Evolutionary conservation across 2,113 vertebrate genomes (phyloP).

Genomic region (Epinephelus lanceolatus): DNA sequence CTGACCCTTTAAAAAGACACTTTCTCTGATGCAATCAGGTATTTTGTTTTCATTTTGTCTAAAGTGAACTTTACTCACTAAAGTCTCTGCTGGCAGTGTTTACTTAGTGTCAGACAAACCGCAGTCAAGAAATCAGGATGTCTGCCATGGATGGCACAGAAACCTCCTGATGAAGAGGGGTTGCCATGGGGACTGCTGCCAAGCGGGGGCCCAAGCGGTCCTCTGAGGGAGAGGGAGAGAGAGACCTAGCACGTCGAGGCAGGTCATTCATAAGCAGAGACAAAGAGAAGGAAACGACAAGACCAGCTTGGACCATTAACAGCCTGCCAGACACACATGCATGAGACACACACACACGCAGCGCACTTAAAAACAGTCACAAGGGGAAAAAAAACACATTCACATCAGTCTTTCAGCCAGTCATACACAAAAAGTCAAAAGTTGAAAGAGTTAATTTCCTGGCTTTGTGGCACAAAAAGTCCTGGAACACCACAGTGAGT

Average conservation of each 20-base stretch:
- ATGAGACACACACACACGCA: conserved; percentile 25
- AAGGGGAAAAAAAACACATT: conserved; percentile 25
- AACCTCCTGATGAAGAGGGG: conserved; percentile 73
- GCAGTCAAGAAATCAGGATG: conserved; percentile 73
- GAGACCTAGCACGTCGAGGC: conserved; percentile 66
- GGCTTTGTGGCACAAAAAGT: conserved; percentile 48
- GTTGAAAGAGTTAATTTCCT: conserved; percentile 60
- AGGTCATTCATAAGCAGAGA: conserved; percentile 82
- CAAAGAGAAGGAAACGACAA: conserved; percentile 81
- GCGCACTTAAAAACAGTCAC: conserved; percentile 41
- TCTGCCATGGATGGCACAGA: conserved; percentile 70
- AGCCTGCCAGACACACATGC: conserved; percentile 70
- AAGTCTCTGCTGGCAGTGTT: conserved; percentile 61
- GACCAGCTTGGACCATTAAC: conserved; percentile 76
- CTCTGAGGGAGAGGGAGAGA: conserved; percentile 52
- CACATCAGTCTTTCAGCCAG: conserved; percentile 45
- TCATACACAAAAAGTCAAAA: conserved; percentile 61
- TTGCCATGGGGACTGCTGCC: conserved; percentile 78
- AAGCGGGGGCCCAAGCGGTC: conserved; percentile 70
- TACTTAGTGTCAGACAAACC: conserved; percentile 67
- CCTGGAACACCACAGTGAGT: conserved; percentile 28
- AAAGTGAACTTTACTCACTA: conserved; percentile 29
- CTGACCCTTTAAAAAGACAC: not conserved
- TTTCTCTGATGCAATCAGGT: conserved; percentile 12
- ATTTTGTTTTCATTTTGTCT: conserved; percentile 11